phyloP scores from a whole-genome alignment of 2,888 invertebrate species.

The Agapetus fuscipes region DNA sequence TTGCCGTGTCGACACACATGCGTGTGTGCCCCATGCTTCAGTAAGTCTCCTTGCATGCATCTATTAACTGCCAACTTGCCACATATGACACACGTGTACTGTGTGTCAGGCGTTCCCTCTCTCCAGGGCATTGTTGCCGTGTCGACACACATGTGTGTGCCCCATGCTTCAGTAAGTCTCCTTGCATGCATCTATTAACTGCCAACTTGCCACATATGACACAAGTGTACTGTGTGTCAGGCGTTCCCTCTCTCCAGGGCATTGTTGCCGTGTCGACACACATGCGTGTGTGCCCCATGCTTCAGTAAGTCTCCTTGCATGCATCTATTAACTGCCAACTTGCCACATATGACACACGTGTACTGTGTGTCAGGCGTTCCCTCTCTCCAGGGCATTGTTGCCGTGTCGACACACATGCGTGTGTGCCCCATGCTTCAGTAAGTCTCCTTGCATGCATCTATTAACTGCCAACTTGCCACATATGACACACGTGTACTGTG shows the following conservation, averaged over 20 bases:
- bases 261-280: conserved; percentile 75
- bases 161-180: conserved; percentile 56
- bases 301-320: conserved; percentile 58
- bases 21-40: conserved; percentile 71
- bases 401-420: conserved; percentile 83
- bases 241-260: conserved; percentile 68
- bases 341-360: too few species aligned
- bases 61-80: conserved; percentile 57
- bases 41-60: conserved; percentile 59
- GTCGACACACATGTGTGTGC: conserved; percentile 82
- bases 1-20: conserved; percentile 82
- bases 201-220: too few species aligned
- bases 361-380: conserved; percentile 74
- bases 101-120: conserved; percentile 74
- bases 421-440: conserved; percentile 67
- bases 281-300: conserved; percentile 78
- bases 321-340: too few species aligned
- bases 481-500: conserved; percentile 65
- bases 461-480: conserved; percentile 52
- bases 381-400: conserved; percentile 67
- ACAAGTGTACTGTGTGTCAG: conserved; percentile 81
- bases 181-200: too few species aligned
- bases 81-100: conserved; percentile 57
- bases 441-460: conserved; percentile 63
- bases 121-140: conserved; percentile 72